Conservation (phyloP, 2,888 invertebrate genomes). For the Epinotia ramella region DNA sequence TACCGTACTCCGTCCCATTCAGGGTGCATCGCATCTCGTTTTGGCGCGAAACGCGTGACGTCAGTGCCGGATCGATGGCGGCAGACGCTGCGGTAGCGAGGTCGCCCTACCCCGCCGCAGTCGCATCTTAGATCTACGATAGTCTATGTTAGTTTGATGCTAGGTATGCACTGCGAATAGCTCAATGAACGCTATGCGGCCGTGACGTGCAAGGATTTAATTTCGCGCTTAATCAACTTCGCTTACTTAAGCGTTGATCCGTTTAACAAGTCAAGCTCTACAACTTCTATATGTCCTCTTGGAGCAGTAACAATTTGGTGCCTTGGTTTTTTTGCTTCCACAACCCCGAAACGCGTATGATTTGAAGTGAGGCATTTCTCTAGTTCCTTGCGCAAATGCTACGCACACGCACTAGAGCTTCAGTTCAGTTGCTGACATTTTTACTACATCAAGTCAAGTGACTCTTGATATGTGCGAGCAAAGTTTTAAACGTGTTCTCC, state of each 20-base stretch:
- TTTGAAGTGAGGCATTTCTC: neutral
- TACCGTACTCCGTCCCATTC: constrained; percentile 78
- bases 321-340: constrained; percentile 22
- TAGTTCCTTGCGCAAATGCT: neutral
- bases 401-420: neutral
- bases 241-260: constrained; percentile 20
- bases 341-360: neutral
- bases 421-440: too few relatives aligned
- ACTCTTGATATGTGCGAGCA: constrained; percentile 8
- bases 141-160: constrained; percentile 55
- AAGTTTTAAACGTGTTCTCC: constrained; percentile 60
- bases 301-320: neutral
- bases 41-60: constrained; percentile 85
- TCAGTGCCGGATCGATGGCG: constrained; percentile 85
- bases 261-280: constrained; percentile 14
- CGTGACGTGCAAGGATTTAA: constrained; percentile 54
- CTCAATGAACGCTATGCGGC: constrained; percentile 70
- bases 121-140: constrained; percentile 78
- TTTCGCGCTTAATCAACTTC: constrained; percentile 32
- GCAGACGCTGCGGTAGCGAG: constrained; percentile 85
- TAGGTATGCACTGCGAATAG: constrained; percentile 68
- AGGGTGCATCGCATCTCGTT: constrained; percentile 80
- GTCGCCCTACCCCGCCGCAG: constrained; percentile 78
- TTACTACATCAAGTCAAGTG: neutral
- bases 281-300: constrained; percentile 17